Evolutionary conservation across 2,797 vertebrate genomes (phyloP).

Genomic region (Hybognathus amarus): DNA sequence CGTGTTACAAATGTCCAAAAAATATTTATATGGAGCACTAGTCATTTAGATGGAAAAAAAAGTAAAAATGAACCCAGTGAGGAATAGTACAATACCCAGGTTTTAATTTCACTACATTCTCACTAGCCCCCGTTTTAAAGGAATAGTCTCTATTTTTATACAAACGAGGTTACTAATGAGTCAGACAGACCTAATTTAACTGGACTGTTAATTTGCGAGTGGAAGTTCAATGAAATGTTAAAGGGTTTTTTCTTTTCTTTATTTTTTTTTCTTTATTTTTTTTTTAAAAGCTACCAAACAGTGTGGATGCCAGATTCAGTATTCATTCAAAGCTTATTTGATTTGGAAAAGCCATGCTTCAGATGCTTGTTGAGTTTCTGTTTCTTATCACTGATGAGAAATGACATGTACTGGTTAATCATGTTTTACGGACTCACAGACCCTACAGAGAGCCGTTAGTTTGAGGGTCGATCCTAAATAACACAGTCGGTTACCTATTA

Average conservation of each 20-base stretch:
- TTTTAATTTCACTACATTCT: conserved; percentile 70
- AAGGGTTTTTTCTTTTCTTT: conserved; percentile 23
- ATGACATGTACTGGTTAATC: conserved; percentile 32
- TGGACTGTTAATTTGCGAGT: conserved; percentile 65
- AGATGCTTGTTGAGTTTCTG: neutral
- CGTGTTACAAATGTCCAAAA: conserved; percentile 75
- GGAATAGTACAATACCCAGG: conserved; percentile 69
- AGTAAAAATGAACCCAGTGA: conserved; percentile 53
- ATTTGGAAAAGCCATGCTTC: conserved; percentile 56
- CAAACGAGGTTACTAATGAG: conserved; percentile 65
- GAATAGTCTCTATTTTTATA: conserved; percentile 84
- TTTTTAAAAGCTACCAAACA: conserved; percentile 34
- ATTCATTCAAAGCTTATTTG: conserved; percentile 41
- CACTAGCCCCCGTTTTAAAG: conserved; percentile 77
- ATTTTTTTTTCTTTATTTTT: neutral
- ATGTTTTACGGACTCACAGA: conserved; percentile 46
- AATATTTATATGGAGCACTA: conserved; percentile 78
- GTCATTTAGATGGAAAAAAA: conserved; percentile 60
- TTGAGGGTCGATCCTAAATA: conserved; percentile 3
- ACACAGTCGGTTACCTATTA: conserved; percentile 27
- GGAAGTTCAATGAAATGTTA: conserved; percentile 50
- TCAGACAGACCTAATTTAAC: conserved; percentile 62
- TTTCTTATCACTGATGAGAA: conserved; percentile 50
- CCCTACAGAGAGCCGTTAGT: conserved; percentile 8
- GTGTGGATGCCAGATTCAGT: conserved; percentile 45